Evolutionary conservation across 1,140 invertebrate genomes (phyloP), one percentile per base, ranked within the genome.

Genomic region (Cepaea nemoralis): DNA sequence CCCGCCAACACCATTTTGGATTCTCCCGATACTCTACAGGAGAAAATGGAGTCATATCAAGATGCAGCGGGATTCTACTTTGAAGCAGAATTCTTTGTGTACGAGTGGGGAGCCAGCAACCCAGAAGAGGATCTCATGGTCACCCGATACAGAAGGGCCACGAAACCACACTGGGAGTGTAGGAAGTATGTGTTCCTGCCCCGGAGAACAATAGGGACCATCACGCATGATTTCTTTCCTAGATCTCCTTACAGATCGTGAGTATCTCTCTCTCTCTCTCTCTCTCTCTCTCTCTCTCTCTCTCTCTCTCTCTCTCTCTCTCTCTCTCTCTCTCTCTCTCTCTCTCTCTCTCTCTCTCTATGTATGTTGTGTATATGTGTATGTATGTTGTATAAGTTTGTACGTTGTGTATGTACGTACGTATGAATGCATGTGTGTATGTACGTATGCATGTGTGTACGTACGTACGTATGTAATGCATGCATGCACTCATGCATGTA

Each of bases 31-130:
- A n/a, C n/a, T n/a, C n/a, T n/a, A n/a, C n/a, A 80, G 77, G 77
- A 79, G 19, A 69, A 79, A 27, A 79, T 67, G 74, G 35, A 82
- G 69, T 10, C 0, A 5, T 59, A 75, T n/a, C 78, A 63, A 22
- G 78, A 83, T 31, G 39, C 42, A 19, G 82, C 82, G 0, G 82
- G 78, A 1, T 83, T 83, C 75, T 83, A 71, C 66, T 83, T 83
- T 37, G 75, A 42, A 19, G 73, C 82, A 0, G 55, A 83, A 63
- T 83, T 83, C 69, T 83, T 83, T 48, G 35, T 83, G 10, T 71
- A 80, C 45, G 33, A 77, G 22, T 83, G 82, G 82, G 82, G 79
- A 0, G 73, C 82, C 14, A 79, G 63, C 39, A 69, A 79, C 42
- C 37, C 63, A 8, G 40, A 69, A 6, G 77, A 79, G 19, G 63